Base-by-base conservation (phyloP, 23 tunicate genomes). In the Diplosoma virens region DNA sequence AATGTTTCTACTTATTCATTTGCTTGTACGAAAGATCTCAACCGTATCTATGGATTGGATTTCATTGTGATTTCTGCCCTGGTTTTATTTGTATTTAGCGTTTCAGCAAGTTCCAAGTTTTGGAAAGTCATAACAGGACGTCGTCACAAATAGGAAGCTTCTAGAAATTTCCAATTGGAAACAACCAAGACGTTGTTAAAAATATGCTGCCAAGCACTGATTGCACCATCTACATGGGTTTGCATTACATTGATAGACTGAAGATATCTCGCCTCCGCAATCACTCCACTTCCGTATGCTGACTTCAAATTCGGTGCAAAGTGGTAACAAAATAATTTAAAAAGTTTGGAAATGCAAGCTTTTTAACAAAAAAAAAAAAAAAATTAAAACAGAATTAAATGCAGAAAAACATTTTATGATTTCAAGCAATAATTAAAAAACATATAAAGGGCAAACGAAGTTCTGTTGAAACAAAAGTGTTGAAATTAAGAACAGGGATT, bases 211-310 rank as follows among this genome's bases (percentile, higher is more conserved):
- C 27, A 58, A 1, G 35, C 88, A 2, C 16, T 83, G 48, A 68
- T 84, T 3, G 73, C 83, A 22, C 90, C 90, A 18, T 1, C 66
- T 18, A 67, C 78, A 3, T 84, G 90, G 90, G 63, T 84, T 17
- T 53, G 58, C 60, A 29, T 69, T 23, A 71, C 82, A 3, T 45
- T 84, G 41, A 47, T 84, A 0, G 83, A 84, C 32, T 82, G 90
- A 18, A 33, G 45, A 20, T 84, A 54, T 36, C 59, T 61, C 29
- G 90, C 90, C 24, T 84, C 83, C 32, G 64, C 82, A 3, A 52
- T 77, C 0, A 84, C 90, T 18, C 70, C 90, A 20, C 28, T 77
- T 7, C 78, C 90, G 3, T 84, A 77, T 34, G 78, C 70, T 28
- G 59, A n/a, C n/a, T n/a, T n/a, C n/a, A n/a, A n/a, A n/a, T n/a